phyloP scores from a whole-genome alignment of 2,888 invertebrate genomes.

The Nezara viridula region DNA sequence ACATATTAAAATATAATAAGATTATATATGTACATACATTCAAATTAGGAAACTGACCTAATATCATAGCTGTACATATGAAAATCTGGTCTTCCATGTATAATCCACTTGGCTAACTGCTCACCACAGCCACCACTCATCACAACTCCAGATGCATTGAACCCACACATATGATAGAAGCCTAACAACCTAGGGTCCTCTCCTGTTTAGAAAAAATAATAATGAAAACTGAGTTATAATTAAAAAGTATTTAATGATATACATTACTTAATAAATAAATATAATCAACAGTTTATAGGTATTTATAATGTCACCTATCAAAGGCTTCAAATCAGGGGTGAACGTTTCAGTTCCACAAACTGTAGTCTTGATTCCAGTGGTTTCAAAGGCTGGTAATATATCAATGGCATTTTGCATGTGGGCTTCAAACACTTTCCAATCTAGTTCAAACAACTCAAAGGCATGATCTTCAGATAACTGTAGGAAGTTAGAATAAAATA shows the following conservation, averaged over 20 bases:
- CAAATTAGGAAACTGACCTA: conserved; percentile 69
- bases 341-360: conserved; percentile 94
- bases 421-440: conserved; percentile 85
- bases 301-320: conserved; percentile 75
- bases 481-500: background rate
- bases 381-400: conserved; percentile 81
- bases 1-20: too few relatives aligned
- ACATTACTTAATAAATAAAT: background rate
- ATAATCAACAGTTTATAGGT: background rate
- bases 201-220: conserved; percentile 66
- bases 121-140: conserved; percentile 89
- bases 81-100: conserved; percentile 84
- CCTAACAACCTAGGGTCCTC: conserved; percentile 74
- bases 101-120: conserved; percentile 88
- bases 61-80: conserved; percentile 91
- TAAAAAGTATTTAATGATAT: background rate
- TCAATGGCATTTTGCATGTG: conserved; percentile 81
- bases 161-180: conserved; percentile 88
- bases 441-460: conserved; percentile 88
- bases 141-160: conserved; percentile 94
- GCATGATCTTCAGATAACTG: conserved; percentile 82
- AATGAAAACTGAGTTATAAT: background rate
- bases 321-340: conserved; percentile 91
- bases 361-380: conserved; percentile 85
- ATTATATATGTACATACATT: background rate